A percentile compares a stretch with the other conserved stretches of the same genome.
These are phyloP conservation scores for Pseudanteris insignis DNA, from an alignment of 2,888 invertebrate species.

Conservation along the genomic window DNA sequence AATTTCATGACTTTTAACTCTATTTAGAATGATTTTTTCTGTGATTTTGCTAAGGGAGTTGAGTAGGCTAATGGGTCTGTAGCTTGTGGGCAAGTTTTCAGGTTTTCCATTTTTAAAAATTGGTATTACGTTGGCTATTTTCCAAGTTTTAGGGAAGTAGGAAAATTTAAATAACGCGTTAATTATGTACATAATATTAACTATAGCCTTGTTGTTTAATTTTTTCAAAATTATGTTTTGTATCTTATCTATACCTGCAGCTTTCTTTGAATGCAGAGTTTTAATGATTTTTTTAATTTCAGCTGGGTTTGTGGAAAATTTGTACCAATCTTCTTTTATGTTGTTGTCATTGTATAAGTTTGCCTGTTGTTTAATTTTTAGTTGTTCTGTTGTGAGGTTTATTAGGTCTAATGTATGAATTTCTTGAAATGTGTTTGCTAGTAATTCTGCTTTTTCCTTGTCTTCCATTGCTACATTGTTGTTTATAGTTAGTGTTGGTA, in stretches of 20 bases:
- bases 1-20: conserved; percentile 18
- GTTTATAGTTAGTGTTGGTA: not conserved
- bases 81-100: conserved; percentile 14
- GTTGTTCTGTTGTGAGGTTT: not conserved
- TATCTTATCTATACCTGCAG: conserved; percentile 2
- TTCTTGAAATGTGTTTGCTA: not conserved
- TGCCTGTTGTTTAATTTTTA: too few species aligned
- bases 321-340: too few species aligned
- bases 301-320: too few species aligned
- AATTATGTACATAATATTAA: conserved; percentile 14
- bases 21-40: conserved; percentile 44
- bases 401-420: too few species aligned
- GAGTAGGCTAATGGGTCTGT: conserved; percentile 28
- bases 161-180: conserved; percentile 1
- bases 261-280: too few species aligned
- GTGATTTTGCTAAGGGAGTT: conserved; percentile 43
- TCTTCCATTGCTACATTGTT: not conserved
- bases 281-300: conserved; percentile 9
- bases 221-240: conserved; percentile 23
- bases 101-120: conserved; percentile 21
- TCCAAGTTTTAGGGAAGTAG: conserved; percentile 5
- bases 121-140: too few species aligned
- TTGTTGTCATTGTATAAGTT: too few species aligned
- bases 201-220: too few species aligned
- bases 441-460: not conserved